Evolutionary conservation across 2,113 vertebrate genomes (phyloP), one percentile per base, ranked within the genome.

Genomic region (Dasyurus viverrinus): DNA sequence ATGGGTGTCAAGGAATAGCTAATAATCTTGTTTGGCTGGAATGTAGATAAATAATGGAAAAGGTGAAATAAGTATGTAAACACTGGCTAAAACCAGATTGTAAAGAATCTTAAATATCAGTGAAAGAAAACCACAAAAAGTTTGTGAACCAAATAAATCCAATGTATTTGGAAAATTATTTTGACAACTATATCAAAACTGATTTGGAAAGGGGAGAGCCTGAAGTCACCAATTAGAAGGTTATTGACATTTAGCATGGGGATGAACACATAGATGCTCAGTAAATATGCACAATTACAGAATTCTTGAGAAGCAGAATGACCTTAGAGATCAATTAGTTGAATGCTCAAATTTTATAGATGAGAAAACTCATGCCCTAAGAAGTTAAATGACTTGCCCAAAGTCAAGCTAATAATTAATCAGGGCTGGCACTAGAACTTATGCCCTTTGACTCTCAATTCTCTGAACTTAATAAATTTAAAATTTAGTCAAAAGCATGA

Each of bases 401-500:
- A 84, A 84, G 68, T 84, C 36, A 84, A 84, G 68, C 68, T 84
- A 84, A 84, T 84, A 42, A 84, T 84, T 84, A 84, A 84, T 84
- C n/a, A 42, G 68, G 22, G n/a, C 7, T 84, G 16, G 36, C 19
- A 42, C 68, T 23, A 42, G n/a, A 84, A 84, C n/a, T 84, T 42
- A 23, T 23, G n/a, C 6, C 68, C 68, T 84, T n/a, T 42, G 68
- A 84, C 68, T 84, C 16, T 7, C 30, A 68, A 19, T 42, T 84
- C n/a, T n/a, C 16, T 42, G n/a, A n/a, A 57, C 46, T 36, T 89
- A 55, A 36, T 48, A 55, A 89, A 93, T 91, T 92, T 84, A 95
- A 96, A 96, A 91, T 55, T 36, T 93, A 27, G n/a, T 22, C 53
- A 89, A 89, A 60, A 95, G 90, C 89, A 2, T 25, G 23, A 25